phyloP scores from a whole-genome alignment of 92 coral and sea anemone species.

The Virgularia gustaviana region DNA sequence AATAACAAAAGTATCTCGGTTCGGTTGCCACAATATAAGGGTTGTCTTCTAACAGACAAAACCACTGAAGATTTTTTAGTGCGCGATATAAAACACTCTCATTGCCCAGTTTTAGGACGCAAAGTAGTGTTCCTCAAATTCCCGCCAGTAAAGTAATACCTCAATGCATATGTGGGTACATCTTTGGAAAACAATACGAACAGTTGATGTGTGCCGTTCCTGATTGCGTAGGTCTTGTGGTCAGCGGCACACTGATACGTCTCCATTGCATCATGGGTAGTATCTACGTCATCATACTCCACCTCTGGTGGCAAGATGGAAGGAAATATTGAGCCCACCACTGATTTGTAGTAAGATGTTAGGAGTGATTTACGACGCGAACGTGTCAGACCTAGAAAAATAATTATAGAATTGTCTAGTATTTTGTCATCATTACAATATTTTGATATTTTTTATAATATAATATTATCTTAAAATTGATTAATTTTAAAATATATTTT shows the following conservation, averaged over 20 bases:
- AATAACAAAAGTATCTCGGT: no score
- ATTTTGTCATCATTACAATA: no score
- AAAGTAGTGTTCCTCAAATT: no score
- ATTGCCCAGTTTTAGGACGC: no score
- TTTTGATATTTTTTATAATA: no score
- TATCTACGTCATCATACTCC: constrained; percentile 18
- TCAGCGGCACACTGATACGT: constrained; percentile 79
- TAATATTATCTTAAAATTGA: no score
- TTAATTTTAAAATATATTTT: no score
- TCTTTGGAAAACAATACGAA: constrained; percentile 73
- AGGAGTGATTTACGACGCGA: constrained; percentile 72
- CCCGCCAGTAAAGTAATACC: no score
- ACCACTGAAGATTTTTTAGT: no score
- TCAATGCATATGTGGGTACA: constrained; percentile 76
- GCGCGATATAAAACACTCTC: no score
- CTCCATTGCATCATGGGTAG: constrained; percentile 85
- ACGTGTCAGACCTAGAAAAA: constrained; percentile 43
- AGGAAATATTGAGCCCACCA: constrained; percentile 86
- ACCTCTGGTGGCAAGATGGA: constrained; percentile 16
- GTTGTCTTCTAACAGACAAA: no score
- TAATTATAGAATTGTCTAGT: neutral
- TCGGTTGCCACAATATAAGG: no score
- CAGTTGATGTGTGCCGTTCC: constrained; percentile 82
- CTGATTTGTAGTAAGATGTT: constrained; percentile 77
- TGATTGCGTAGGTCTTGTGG: constrained; percentile 83